A percentile compares a stretch with the other conserved stretches of the same genome.
Conservation (phyloP, 2,797 vertebrate genomes). For the Vultur gryphus region DNA sequence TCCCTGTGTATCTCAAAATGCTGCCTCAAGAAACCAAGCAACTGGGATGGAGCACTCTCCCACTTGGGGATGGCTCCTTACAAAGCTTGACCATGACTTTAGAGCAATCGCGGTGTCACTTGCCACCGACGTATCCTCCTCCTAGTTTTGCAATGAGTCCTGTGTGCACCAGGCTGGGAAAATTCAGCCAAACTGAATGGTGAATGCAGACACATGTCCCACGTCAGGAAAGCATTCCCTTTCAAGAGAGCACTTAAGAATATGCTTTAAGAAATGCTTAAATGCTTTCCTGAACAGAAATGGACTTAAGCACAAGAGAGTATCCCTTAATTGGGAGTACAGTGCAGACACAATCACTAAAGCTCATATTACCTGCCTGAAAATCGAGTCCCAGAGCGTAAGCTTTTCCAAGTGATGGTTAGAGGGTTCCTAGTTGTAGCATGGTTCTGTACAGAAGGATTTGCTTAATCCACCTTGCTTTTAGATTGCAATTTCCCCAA, state of each 20-base stretch:
- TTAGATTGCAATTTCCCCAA: constrained; percentile 67
- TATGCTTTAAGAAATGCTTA: constrained; percentile 39
- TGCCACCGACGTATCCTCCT: neutral
- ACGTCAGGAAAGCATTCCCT: neutral
- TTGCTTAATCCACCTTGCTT: constrained; percentile 67
- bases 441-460: constrained; percentile 65
- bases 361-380: constrained; percentile 55
- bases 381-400: constrained; percentile 50
- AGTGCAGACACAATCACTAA: constrained; percentile 53
- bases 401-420: constrained; percentile 56
- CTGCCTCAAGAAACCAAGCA: neutral
- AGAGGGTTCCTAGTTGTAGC: constrained; percentile 59
- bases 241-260: constrained; percentile 24
- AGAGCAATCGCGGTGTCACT: neutral
- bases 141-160: neutral
- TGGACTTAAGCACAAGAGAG: constrained; percentile 45
- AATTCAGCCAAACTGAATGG: neutral
- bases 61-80: neutral
- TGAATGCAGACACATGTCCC: neutral
- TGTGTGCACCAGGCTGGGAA: neutral
- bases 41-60: neutral
- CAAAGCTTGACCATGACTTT: neutral
- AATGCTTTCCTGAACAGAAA: constrained; percentile 57
- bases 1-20: neutral
- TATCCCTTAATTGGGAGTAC: constrained; percentile 46